Evolutionary conservation across 2,113 vertebrate species (phyloP).

Genomic region (Rhegmatorhina hoffmannsi): DNA sequence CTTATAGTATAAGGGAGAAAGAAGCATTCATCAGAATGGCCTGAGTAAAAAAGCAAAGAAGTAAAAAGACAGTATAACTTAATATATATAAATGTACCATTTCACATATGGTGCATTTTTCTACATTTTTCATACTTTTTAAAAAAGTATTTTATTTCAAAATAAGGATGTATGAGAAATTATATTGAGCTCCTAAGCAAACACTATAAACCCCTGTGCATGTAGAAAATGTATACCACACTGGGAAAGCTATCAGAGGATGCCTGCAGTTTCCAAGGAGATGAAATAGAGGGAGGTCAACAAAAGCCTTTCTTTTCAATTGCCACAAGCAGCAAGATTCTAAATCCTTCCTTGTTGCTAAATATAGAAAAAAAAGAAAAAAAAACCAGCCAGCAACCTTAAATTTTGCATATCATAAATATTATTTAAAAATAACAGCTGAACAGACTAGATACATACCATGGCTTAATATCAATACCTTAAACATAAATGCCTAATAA

Average conservation of each 20-base stretch:
- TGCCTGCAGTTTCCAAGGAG: constrained; percentile 52
- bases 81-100: neutral
- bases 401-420: neutral
- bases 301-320: neutral
- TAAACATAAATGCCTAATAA: neutral
- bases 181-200: neutral
- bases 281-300: constrained; percentile 29
- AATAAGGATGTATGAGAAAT: neutral
- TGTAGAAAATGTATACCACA: neutral
- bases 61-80: neutral
- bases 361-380: neutral
- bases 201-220: neutral
- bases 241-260: constrained; percentile 4
- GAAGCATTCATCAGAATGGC: neutral
- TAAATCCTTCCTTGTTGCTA: neutral
- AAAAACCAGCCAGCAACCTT: neutral
- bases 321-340: neutral
- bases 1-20: neutral
- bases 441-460: neutral
- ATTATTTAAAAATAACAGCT: neutral
- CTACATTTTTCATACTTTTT: neutral
- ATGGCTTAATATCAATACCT: neutral
- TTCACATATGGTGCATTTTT: neutral
- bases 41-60: constrained; percentile 24
- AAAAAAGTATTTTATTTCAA: neutral